A percentile compares a stretch with the other conserved stretches of the same genome.
Evolutionary conservation across 2,113 vertebrate genomes (phyloP).

Genomic region (Rhizomys pruinosus): DNA sequence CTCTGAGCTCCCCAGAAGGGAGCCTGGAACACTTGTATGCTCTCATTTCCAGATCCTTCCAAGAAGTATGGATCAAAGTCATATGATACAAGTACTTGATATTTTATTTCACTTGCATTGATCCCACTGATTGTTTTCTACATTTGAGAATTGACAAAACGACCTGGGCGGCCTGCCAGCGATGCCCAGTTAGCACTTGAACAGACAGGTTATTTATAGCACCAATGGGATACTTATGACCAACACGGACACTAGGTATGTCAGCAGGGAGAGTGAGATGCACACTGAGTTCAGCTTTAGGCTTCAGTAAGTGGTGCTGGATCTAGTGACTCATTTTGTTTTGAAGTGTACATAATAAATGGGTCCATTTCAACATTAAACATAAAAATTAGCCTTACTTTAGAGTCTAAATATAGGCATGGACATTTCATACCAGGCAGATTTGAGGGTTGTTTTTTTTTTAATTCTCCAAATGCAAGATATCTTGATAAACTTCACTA

Average conservation of each 20-base stretch:
- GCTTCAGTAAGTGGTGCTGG: background rate
- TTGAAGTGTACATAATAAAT: accelerated
- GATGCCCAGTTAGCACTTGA: background rate
- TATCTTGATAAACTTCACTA: background rate
- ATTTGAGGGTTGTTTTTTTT: background rate
- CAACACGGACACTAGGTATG: background rate
- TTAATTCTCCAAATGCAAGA: background rate
- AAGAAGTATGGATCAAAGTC: background rate
- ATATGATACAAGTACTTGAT: background rate
- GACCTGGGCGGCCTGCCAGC: too few species aligned
- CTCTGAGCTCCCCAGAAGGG: background rate
- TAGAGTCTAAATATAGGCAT: background rate
- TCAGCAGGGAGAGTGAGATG: background rate
- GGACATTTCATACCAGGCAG: background rate
- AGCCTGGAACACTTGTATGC: background rate
- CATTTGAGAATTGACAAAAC: background rate
- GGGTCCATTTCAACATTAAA: background rate
- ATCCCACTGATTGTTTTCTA: background rate
- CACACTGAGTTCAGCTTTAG: background rate
- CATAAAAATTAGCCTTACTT: background rate
- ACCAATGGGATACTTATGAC: background rate
- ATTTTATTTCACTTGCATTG: background rate
- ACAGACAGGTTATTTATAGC: background rate
- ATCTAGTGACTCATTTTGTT: background rate
- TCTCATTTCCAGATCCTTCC: background rate